phyloP scores from a whole-genome alignment of 2,797 vertebrate genomes.

The Holocentrus rufus region DNA sequence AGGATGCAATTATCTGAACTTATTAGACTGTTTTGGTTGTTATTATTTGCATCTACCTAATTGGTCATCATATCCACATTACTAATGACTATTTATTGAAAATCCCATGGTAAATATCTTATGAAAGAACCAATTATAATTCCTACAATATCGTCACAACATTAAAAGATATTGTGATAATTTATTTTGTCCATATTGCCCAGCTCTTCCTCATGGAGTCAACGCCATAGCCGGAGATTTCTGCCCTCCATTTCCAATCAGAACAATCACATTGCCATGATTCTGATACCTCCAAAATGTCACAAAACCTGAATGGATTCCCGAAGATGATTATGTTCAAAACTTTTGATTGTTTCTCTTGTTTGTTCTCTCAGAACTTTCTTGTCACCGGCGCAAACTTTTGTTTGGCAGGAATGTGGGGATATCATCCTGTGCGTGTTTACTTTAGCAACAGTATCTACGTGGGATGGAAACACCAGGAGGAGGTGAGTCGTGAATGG shows the following conservation, averaged over 20 bases:
- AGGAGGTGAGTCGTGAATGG: conserved; percentile 56
- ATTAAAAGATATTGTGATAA: no score
- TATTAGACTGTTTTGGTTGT: no score
- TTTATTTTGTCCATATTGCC: no score
- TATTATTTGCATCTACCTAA: no score
- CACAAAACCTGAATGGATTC: conserved; percentile 29
- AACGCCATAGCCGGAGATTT: conserved; percentile 18
- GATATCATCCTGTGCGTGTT: conserved; percentile 34
- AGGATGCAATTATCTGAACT: no score
- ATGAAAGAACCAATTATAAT: no score
- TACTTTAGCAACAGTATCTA: conserved; percentile 42
- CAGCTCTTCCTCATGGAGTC: background rate
- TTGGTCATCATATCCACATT: no score
- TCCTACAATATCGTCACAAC: no score
- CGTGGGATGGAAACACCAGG: conserved; percentile 46
- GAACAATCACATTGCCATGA: conserved; percentile 47
- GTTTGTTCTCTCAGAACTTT: conserved; percentile 58
- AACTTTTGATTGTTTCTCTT: conserved; percentile 52
- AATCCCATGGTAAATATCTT: no score
- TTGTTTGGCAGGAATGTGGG: conserved; percentile 36
- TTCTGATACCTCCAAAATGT: conserved; percentile 43
- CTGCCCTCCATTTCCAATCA: conserved; percentile 44
- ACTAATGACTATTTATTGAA: no score
- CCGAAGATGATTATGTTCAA: conserved; percentile 23
- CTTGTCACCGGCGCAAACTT: conserved; percentile 3